Conservation (phyloP, 2,888 invertebrate genomes). For the Mechanitis messenoides region DNA sequence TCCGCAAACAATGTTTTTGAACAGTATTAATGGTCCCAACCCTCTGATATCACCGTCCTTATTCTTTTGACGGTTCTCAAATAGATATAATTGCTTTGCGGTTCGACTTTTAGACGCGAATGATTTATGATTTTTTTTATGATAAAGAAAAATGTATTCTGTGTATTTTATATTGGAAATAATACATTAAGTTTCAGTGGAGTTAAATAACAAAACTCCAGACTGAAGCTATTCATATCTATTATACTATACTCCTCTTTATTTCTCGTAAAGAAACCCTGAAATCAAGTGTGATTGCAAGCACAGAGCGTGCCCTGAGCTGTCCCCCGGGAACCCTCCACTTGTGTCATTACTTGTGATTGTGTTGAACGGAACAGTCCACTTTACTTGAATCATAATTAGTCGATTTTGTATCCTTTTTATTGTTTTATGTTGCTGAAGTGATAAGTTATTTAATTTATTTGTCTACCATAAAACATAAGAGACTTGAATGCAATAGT, state of each 20-base stretch:
- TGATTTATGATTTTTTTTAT: constrained; percentile 5
- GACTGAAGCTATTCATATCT: background rate
- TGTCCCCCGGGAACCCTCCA: constrained; percentile 23
- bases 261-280: constrained; percentile 12
- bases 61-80: constrained; percentile 48
- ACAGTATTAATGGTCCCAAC: constrained; percentile 59
- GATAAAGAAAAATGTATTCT: background rate
- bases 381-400: constrained; percentile 1
- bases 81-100: constrained; percentile 28
- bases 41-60: constrained; percentile 51
- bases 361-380: constrained; percentile 16
- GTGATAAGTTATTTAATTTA: too few species aligned
- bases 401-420: background rate
- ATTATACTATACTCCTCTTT: constrained; percentile 1
- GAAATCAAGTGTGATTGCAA: constrained; percentile 13
- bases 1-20: constrained; percentile 69
- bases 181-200: background rate
- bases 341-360: constrained; percentile 28
- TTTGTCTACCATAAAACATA: too few species aligned
- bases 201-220: background rate
- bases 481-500: too few species aligned
- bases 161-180: background rate
- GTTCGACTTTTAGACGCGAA: constrained; percentile 8
- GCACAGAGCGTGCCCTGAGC: constrained; percentile 3
- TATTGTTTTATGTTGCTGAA: background rate